Evolutionary conservation across 2,797 vertebrate genomes (phyloP).

Genomic region (Chanos chanos): DNA sequence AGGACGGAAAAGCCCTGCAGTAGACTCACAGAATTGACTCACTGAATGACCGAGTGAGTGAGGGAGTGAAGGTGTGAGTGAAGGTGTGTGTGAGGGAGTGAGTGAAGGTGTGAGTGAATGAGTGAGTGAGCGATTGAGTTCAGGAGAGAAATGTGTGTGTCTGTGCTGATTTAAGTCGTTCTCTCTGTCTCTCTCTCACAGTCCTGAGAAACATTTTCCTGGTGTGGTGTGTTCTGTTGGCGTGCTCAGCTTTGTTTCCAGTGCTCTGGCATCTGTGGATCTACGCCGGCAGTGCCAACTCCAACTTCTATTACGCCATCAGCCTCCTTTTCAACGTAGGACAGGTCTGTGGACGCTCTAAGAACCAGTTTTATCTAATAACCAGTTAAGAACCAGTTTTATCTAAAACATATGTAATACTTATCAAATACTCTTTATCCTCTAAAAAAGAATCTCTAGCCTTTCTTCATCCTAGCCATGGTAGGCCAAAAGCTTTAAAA

Average conservation of each 20-base stretch:
- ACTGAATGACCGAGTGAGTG: no score
- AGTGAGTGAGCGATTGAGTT: neutral
- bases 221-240: constrained; percentile 87
- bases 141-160: neutral
- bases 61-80: no score
- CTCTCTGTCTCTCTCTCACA: constrained; percentile 49
- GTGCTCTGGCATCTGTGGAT: constrained; percentile 99
- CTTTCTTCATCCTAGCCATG: no score
- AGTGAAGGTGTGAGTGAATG: neutral
- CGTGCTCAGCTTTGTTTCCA: constrained; percentile 90
- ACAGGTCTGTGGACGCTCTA: constrained; percentile 75
- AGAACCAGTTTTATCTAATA: neutral
- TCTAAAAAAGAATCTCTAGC: no score
- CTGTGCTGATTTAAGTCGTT: neutral
- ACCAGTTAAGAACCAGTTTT: neutral
- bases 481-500: no score
- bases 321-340: constrained; percentile 94
- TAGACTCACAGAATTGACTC: no score
- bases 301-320: constrained; percentile 98
- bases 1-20: no score
- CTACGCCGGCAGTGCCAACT: constrained; percentile 97
- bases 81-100: no score
- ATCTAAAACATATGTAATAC: no score
- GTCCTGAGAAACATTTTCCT: constrained; percentile 95
- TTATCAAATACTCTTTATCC: no score